Evolutionary conservation across 2,888 invertebrate species (phyloP), one percentile per base, ranked within the genome.

Genomic region (Sarcophaga caerulescens): DNA sequence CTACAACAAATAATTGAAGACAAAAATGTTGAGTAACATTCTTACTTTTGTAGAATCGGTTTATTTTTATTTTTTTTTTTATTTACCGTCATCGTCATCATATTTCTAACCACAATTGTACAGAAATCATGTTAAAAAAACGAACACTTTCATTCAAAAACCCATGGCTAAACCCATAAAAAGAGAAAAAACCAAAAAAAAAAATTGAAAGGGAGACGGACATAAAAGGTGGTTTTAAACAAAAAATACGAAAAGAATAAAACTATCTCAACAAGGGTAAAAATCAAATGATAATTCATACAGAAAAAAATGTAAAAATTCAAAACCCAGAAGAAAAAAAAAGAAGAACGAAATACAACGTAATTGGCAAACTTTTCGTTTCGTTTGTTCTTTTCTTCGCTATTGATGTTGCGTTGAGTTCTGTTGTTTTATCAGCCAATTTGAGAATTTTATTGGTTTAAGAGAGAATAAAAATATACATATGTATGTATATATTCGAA

Each of bases 351-450:
- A 52, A 52, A 14, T 17, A 52, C 5, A 52, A 25, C 23, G 69
- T 69, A 78, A 69, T 69, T 78, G 69, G 77, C 69, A 59, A 78
- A 78, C 77, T 69, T 78, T 78, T 77, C 60, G 68, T 77, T 78
- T 78, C 69, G 17, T 62, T 77, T 69, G 59, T 45, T 60, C 21
- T 60, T 25, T 23, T 59, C 25, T 25, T n/a, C 44, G 19, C 23
- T 74, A n/a, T 74, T 74, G 63, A 74, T 71, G 52, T 52, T 52
- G 17, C 17, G 17, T 52, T 52, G 52, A 52, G 52, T 52, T 12
- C 52, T 52, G 52, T 52, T 52, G 52, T 66, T 19, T 66, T 63
- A 73, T 66, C 71, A 57, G 65, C 70, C 57, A 63, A 71, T 79
- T 57, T 69, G 10, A 35, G 5, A 35, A 62, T 71, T 79, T 65